Evolutionary conservation across 2,888 invertebrate species (phyloP).

Genomic region (Parasteatoda lunata): DNA sequence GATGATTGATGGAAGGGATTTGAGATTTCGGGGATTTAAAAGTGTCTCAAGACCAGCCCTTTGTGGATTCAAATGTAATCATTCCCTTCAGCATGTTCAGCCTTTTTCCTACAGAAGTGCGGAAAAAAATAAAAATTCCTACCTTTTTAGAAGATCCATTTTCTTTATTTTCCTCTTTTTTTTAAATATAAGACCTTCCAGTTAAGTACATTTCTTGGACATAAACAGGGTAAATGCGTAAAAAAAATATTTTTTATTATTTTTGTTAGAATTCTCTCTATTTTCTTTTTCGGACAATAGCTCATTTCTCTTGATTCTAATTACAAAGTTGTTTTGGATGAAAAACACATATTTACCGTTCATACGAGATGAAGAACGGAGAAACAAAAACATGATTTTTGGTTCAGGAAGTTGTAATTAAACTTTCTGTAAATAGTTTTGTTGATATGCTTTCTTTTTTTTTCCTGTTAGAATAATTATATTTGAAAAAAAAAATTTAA

Average conservation of each 20-base stretch:
- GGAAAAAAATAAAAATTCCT: conserved; percentile 41
- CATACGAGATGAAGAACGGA: no score
- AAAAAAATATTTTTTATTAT: not conserved
- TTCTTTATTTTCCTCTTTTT: conserved; percentile 35
- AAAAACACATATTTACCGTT: not conserved
- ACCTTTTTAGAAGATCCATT: conserved; percentile 59
- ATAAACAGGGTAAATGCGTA: conserved; percentile 31
- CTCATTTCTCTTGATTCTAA: not conserved
- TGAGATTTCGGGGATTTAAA: conserved; percentile 68
- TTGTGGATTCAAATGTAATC: conserved; percentile 69
- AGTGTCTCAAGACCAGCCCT: conserved; percentile 68
- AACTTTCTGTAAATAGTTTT: no score
- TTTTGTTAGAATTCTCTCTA: not conserved
- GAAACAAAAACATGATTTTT: no score
- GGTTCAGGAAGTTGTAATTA: no score
- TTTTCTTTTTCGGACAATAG: not conserved
- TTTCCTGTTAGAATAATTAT: no score
- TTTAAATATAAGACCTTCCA: conserved; percentile 53
- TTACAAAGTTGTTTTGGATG: not conserved
- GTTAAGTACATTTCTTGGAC: conserved; percentile 62
- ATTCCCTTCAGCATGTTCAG: conserved; percentile 67
- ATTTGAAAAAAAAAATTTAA: no score
- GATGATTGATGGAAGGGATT: conserved; percentile 64
- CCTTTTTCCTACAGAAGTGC: conserved; percentile 23
- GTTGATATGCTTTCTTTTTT: no score